These are phyloP conservation scores for Sphecodes monilicornis DNA, from an alignment of 2,888 invertebrate genomes.

Conservation along the genomic window DNA sequence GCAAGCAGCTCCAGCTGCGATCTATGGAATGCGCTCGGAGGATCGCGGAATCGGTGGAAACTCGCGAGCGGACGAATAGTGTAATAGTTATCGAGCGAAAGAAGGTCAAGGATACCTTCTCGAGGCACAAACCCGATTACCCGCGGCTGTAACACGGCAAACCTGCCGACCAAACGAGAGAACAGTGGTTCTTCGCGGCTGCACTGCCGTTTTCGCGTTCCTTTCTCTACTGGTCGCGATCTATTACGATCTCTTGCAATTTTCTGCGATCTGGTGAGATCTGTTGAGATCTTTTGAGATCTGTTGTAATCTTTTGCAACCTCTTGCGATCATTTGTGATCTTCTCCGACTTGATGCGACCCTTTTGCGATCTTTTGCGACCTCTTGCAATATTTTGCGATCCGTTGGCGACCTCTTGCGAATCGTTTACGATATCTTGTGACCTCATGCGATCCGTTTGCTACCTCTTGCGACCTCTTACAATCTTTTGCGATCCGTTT, in stretches of 20 bases:
- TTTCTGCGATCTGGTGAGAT: background rate
- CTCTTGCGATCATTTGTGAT: too few relatives aligned
- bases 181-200: constrained; percentile 32
- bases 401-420: too few relatives aligned
- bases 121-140: constrained; percentile 50
- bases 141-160: constrained; percentile 29
- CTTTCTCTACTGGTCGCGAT: constrained; percentile 20
- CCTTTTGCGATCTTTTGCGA: too few relatives aligned
- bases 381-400: too few relatives aligned
- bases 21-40: background rate
- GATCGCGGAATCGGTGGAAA: background rate
- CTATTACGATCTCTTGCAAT: background rate
- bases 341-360: too few relatives aligned
- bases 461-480: too few relatives aligned
- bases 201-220: constrained; percentile 6
- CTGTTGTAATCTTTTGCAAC: background rate
- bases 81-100: constrained; percentile 61
- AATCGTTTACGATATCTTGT: background rate
- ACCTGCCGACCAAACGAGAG: constrained; percentile 38
- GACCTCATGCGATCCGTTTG: too few relatives aligned
- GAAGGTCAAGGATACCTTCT: constrained; percentile 70
- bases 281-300: background rate
- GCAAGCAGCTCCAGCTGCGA: background rate
- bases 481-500: too few relatives aligned
- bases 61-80: constrained; percentile 13